Evolutionary conservation across 2,888 invertebrate species (phyloP).

Genomic region (Hyalella azteca): DNA sequence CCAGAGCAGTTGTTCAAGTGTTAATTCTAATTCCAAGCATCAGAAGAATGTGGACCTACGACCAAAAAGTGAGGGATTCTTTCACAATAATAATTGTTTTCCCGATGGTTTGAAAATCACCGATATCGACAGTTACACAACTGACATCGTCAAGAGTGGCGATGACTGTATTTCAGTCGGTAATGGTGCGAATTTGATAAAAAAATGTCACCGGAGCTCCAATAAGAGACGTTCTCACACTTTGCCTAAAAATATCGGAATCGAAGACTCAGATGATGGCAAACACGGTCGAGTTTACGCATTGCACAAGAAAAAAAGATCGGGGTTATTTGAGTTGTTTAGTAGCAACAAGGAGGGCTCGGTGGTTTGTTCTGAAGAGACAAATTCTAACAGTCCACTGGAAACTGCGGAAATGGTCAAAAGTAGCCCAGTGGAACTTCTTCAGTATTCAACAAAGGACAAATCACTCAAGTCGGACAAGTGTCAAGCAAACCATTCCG

Average conservation of each 20-base stretch:
- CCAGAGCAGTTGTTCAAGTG: constrained; percentile 16
- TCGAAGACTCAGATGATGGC: neutral
- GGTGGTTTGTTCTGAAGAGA: neutral
- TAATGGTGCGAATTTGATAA: neutral
- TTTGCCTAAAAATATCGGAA: constrained; percentile 14
- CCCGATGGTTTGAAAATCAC: constrained; percentile 30
- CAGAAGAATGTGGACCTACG: neutral
- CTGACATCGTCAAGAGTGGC: constrained; percentile 16
- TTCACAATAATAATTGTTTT: neutral
- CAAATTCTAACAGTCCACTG: neutral
- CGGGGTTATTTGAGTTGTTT: neutral
- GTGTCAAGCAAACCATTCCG: neutral
- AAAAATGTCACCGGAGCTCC: neutral
- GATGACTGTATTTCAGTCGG: neutral
- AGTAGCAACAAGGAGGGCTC: neutral
- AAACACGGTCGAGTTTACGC: neutral
- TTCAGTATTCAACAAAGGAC: neutral
- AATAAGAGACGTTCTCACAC: neutral
- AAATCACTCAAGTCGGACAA: constrained; percentile 12
- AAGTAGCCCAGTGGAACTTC: neutral
- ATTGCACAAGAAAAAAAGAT: neutral
- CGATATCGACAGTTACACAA: constrained; percentile 31
- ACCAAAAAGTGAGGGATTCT: neutral
- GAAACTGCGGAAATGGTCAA: neutral
- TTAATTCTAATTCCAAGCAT: neutral